Evolutionary conservation across 1,140 invertebrate species (phyloP), one percentile per base, ranked within the genome.

Genomic region (Drosophila quadrilineata): DNA sequence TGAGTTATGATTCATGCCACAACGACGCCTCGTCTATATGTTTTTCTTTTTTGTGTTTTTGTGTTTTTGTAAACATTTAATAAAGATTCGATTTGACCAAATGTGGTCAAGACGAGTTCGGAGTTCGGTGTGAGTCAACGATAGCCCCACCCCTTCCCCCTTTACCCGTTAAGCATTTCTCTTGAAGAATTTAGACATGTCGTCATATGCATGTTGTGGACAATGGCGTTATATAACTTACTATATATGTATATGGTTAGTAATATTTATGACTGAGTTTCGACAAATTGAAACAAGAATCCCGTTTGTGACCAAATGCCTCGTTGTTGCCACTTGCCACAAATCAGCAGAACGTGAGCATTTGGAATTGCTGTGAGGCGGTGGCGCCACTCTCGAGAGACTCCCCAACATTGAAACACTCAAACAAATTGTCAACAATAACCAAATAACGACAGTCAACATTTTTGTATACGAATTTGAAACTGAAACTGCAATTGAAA

Each of bases 71-170:
- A 48, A 75, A 54, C 71, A 40, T 59, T 36, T 17, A 66, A 71
- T 60, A 52, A 33, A 50, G 63, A 54, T 48, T 33, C 24, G 35
- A 71, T 54, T 68, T 72, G 35, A 46, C 74, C 74, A 77, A 68
- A 68, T 56, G 72, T 54, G 74, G 74, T 12, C 22, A 63, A 63
- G 46, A 45, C 73, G 57, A 71, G 67, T 54, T 71, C 36, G 31
- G 57, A 71, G 67, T 54, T 71, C 36, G 31, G 29, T 28, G 17
- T 75, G 74, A 76, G 62, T 76, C 73, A 76, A 16, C 6, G 0
- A 6, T 35, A 16, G 12, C 5, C n/a, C n/a, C 29, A 35, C 10
- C 40, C 40, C 10, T 1, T 2, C 22, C 8, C 10, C 6, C 41
- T 41, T n/a, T n/a, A n/a, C n/a, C n/a, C n/a, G 36, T 22, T 45